Evolutionary conservation across 2,797 vertebrate species (phyloP).

Genomic region (Peromyscus melanophrys): DNA sequence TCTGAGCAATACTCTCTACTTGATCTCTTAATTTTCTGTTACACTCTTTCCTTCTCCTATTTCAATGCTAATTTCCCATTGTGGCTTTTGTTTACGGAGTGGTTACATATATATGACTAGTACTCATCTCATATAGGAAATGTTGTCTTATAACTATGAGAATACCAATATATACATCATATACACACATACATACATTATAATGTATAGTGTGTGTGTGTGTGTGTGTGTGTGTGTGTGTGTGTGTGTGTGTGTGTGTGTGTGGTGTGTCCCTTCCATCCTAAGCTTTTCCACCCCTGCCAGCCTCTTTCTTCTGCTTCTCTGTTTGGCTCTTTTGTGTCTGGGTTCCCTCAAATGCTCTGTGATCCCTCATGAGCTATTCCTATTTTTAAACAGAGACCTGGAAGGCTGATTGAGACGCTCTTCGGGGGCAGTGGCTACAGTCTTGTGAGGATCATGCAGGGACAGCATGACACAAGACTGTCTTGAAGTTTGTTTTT

Average conservation of each 20-base stretch:
- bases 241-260: too few species aligned
- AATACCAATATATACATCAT: not conserved
- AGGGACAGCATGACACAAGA: not conserved
- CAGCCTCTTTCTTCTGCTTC: slow-evolving; percentile 21
- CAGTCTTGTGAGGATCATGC: not conserved
- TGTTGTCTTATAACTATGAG: not conserved
- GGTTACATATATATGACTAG: not conserved
- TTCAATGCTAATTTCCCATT: not conserved
- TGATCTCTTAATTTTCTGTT: not conserved
- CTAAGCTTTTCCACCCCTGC: not conserved
- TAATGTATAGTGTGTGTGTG: not conserved
- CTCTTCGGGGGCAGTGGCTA: not conserved
- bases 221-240: too few species aligned
- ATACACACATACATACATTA: not conserved
- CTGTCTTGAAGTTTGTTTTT: slow-evolving; percentile 15
- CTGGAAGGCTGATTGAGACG: not conserved
- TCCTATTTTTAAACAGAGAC: slow-evolving; percentile 51
- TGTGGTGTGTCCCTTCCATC: not conserved
- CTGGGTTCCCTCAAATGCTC: slow-evolving; percentile 49
- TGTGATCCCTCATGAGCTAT: not conserved
- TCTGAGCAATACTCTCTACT: not conserved
- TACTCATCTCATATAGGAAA: not conserved
- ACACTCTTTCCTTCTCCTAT: slow-evolving; percentile 19
- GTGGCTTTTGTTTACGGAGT: not conserved
- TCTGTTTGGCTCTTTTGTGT: slow-evolving; percentile 54